Evolutionary conservation across 92 coral and sea anemone genomes (phyloP), one percentile per base, ranked within the genome.

Genomic region (Palythoa caribaeorum): DNA sequence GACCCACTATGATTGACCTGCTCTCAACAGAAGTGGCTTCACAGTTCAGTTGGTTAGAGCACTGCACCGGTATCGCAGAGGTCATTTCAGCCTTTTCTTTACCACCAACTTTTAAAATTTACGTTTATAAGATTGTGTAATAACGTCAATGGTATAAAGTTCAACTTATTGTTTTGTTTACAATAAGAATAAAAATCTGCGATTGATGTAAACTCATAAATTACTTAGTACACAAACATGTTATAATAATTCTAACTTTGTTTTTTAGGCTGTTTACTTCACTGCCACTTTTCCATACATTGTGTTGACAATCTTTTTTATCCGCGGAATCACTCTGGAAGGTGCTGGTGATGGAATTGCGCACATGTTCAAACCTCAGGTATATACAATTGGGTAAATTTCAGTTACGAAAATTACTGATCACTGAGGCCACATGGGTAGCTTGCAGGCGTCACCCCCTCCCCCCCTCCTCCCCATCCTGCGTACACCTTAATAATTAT

Each of bases 321-420:
- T 93, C 84, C 98, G 99, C 84, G 99, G 97, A 6, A 94, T 96
- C 57, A 96, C 95, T 12, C 83, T 96, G 20, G 91, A 90, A 20
- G 99, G 99, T 20, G 98, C 99, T 52, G 99, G 98, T 5, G 95
- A 91, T 80, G 99, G 99, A 21, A 77, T 96, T 5, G 96, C 90
- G 0, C 96, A 95, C 92, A 96, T 96, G 99, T 94, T 96, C n/a
- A 94, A 92, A 48, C 99, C 99, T 16, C 94, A 96, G 96, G 98
- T 94, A 85, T 62, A 60, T 20, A 10, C 35, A 28, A 39, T 7
- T 52, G 65, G 4, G 17, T 1, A 59, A 59, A 17, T 13, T 59
- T 44, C 50, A 44, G 50, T 44, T 44, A 44, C 50, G 19, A 59
- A 59, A 59, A 59, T 59, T 50, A 66, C 14, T 78, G 36, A 17